Conservation (phyloP, 2,797 vertebrate species). For the Macrochelys suwanniensis region DNA sequence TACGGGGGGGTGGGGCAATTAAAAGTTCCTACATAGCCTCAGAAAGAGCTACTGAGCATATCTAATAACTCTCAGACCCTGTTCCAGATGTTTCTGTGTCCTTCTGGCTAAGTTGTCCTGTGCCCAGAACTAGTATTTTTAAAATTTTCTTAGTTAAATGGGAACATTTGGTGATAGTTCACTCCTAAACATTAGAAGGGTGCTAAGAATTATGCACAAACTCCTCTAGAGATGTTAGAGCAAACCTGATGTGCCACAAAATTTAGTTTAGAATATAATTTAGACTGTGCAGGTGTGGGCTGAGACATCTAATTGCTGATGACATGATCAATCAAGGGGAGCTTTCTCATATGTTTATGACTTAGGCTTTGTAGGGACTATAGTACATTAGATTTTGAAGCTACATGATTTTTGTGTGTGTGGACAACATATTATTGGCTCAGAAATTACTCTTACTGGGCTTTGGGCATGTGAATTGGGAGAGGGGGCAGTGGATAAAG, state of each 20-base stretch:
- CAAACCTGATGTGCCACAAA: neutral
- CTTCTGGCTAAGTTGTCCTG: neutral
- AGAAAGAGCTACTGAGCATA: neutral
- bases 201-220: neutral
- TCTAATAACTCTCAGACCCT: neutral
- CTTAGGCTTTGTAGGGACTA: neutral
- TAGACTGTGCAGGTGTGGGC: neutral
- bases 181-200: neutral
- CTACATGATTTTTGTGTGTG: neutral
- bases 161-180: neutral
- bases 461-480: neutral
- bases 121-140: conserved; percentile 37
- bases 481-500: neutral
- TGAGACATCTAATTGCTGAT: neutral
- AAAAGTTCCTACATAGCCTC: neutral
- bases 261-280: neutral
- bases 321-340: neutral
- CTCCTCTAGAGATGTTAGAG: neutral
- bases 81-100: neutral
- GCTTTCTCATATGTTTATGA: neutral
- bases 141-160: conserved; percentile 8
- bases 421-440: neutral
- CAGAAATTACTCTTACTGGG: neutral
- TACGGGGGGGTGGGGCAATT: accelerated
- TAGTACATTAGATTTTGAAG: neutral